Evolutionary conservation across 2,113 vertebrate genomes (phyloP).

Genomic region (Siphamia tubifer): DNA sequence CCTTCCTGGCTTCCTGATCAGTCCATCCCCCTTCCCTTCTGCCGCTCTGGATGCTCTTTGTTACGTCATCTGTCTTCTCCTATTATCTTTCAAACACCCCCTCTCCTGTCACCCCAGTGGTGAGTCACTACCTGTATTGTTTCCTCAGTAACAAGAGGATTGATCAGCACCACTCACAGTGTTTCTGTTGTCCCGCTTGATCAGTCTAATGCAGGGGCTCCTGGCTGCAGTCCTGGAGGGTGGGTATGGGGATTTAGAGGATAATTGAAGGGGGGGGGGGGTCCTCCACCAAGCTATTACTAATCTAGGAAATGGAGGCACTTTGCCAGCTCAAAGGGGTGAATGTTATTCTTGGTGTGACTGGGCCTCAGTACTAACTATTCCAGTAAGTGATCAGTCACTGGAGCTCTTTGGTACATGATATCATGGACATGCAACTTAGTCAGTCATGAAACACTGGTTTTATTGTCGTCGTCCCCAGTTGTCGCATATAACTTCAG

Average conservation of each 20-base stretch:
- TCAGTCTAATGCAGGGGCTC: slow-evolving; percentile 56
- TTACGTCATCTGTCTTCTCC: slow-evolving; percentile 78
- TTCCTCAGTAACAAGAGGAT: slow-evolving; percentile 69
- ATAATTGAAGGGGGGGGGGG: slow-evolving; percentile 35
- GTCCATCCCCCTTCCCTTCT: slow-evolving; percentile 50
- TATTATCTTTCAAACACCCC: slow-evolving; percentile 58
- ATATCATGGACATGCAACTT: neutral
- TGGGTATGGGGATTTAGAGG: slow-evolving; percentile 37
- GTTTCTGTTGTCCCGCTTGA: slow-evolving; percentile 65
- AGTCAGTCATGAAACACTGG: too few relatives aligned
- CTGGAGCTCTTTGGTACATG: slow-evolving; percentile 1
- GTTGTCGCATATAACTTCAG: too few relatives aligned
- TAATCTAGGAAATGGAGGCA: slow-evolving; percentile 67
- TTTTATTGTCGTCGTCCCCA: too few relatives aligned
- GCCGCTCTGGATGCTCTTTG: slow-evolving; percentile 69
- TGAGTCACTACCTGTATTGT: slow-evolving; percentile 84
- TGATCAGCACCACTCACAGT: slow-evolving; percentile 71
- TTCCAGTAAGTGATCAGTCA: slow-evolving; percentile 30
- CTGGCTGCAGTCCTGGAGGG: slow-evolving; percentile 39
- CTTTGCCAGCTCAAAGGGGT: slow-evolving; percentile 38
- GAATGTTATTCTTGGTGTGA: slow-evolving; percentile 32
- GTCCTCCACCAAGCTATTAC: slow-evolving; percentile 21
- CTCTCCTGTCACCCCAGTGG: slow-evolving; percentile 53
- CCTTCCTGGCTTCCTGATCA: neutral
- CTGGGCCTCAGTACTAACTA: neutral